Base-by-base conservation (phyloP, 2,888 invertebrate species). In the Euspilapteryx auroguttella region DNA sequence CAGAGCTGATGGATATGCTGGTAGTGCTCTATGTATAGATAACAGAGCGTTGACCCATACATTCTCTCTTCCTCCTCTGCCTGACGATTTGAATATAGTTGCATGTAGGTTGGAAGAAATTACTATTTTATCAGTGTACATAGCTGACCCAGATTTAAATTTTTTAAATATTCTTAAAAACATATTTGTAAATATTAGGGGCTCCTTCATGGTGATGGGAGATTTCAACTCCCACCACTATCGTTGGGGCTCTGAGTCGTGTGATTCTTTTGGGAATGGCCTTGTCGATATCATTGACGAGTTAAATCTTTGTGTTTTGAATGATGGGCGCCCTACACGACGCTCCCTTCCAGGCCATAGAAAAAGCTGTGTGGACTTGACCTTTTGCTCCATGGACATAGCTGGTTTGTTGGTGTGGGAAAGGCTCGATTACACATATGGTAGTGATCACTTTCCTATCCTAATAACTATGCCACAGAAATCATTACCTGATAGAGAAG, bases 401-500 rank as follows among this genome's bases (percentile, higher is more conserved):
- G 25, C 15, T 8, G 4, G 25, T 6, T 14, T 9, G 2, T 14
- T 28, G 1, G 12, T 28, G 4, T 33, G 33, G 30, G 25, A 20
- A 2, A 21, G 28, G 3, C n/a, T 26, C 8, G 2, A 21, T 10
- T 7, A 4, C 8, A 12, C 33, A 1, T 14, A 30, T 21, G 28
- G 30, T 3, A 32, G 30, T 25, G 32, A 32, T 7, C 32, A 32
- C 12, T 30, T 25, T 14, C 27, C 32, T 8, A 27, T 32, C n/a
- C 3, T 29, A 0, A n/a, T 23, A 15, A 15, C 13, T 3, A 22
- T 27, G 2, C 12, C 12, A 8, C 27, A 27, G 5, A 27, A n/a
- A 13, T 21, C 25, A 15, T 4, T 24, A 2, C 24, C 24, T 4
- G 6, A 20, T 11, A 21, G 5, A 9, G 4, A 13, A 5, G 2